A percentile compares a stretch with the other conserved stretches of the same genome.
Conservation (phyloP, 2,113 vertebrate genomes). For the Oryzias melastigma region DNA sequence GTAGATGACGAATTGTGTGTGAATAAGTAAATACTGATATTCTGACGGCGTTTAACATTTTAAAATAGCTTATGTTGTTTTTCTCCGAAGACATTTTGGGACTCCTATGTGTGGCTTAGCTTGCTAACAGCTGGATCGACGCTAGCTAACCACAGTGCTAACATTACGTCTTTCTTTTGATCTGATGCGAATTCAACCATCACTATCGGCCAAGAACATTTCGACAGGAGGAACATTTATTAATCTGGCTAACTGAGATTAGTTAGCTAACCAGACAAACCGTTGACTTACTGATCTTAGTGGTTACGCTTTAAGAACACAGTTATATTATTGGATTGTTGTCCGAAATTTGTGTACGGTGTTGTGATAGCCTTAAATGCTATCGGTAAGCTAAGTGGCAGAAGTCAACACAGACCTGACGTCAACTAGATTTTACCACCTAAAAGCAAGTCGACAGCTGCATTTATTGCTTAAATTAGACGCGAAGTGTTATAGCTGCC, state of each 20-base stretch:
- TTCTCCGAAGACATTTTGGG: constrained; percentile 7
- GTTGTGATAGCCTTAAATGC: constrained; percentile 49
- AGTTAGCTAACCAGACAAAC: neutral
- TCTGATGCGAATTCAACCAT: constrained; percentile 57
- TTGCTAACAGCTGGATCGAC: constrained; percentile 32
- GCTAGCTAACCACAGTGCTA: constrained; percentile 59
- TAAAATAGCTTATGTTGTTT: constrained; percentile 11
- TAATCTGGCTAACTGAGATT: neutral
- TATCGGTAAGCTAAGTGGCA: constrained; percentile 50
- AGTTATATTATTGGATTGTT: constrained; percentile 42
- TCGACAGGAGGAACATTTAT: constrained; percentile 12
- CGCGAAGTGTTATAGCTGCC: constrained; percentile 5
- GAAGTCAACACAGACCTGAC: constrained; percentile 30
- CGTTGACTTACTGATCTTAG: neutral
- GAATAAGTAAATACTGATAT: constrained; percentile 20
- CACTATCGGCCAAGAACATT: constrained; percentile 45
- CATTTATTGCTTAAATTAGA: neutral
- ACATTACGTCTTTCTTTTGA: constrained; percentile 76
- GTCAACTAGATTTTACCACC: constrained; percentile 15
- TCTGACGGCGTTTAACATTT: constrained; percentile 7
- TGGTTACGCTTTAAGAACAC: constrained; percentile 36
- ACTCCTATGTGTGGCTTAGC: constrained; percentile 37
- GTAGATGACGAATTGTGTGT: constrained; percentile 12
- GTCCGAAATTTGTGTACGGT: constrained; percentile 47
- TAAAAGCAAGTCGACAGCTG: constrained; percentile 20